phyloP scores from a whole-genome alignment of 1,140 invertebrate genomes.

The Polyergus mexicanus region DNA sequence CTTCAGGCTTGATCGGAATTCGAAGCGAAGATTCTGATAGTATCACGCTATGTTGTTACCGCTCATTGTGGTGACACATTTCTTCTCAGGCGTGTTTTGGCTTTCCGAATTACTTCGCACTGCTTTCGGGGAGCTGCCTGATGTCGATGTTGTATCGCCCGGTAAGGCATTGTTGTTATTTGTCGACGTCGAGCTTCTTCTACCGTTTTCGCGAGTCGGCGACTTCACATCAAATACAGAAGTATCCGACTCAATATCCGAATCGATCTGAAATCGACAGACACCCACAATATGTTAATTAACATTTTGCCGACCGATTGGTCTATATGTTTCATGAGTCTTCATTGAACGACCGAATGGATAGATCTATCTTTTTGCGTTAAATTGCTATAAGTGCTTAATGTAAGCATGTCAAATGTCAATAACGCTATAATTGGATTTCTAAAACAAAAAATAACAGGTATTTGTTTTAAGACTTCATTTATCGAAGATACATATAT shows the following conservation, averaged over 20 bases:
- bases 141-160: conserved; percentile 80
- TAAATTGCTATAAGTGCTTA: too few species aligned
- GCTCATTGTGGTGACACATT: conserved; percentile 89
- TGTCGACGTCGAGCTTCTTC: conserved; percentile 88
- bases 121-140: conserved; percentile 86
- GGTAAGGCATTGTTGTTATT: conserved; percentile 88
- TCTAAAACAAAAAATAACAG: too few species aligned
- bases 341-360: too few species aligned
- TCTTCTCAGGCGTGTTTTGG: conserved; percentile 87
- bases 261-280: conserved; percentile 86
- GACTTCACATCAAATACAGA: conserved; percentile 88
- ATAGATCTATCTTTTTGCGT: too few species aligned
- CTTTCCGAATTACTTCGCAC: conserved; percentile 88
- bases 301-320: too few species aligned
- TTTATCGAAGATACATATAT: too few species aligned
- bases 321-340: too few species aligned
- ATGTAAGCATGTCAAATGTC: too few species aligned
- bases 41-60: conserved; percentile 90
- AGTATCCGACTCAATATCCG: conserved; percentile 88
- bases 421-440: too few species aligned
- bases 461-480: too few species aligned
- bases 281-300: neutral
- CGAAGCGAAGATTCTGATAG: conserved; percentile 85
- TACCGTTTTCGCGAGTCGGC: conserved; percentile 86
- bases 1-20: conserved; percentile 83